Base-by-base conservation (phyloP, 2,797 vertebrate species). In the Melanotaenia pygmaea region DNA sequence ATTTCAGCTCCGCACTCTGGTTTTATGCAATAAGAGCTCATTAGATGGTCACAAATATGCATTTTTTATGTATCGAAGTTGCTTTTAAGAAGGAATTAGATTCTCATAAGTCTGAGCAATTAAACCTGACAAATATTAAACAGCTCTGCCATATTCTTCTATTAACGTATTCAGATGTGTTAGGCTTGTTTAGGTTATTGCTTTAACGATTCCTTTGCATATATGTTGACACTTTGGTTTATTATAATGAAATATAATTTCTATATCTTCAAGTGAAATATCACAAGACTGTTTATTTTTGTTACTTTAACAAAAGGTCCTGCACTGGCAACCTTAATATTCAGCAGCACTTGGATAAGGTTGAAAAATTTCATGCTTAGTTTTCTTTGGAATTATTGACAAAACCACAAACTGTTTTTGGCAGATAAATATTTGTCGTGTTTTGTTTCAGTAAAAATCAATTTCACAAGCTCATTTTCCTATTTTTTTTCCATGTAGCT, bases 391-490 rank as follows among this genome's bases (percentile, higher is more conserved):
- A 56, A 28, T 3, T 6, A 26, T 28, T 64, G 24, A 68, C 4
- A 28, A 28, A 35, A 11, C 30, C n/a, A 8, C 54, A 53, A n/a
- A n/a, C 10, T 61, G 8, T 54, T 73, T 38, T 62, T 60, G 14
- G 34, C 37, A 53, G 16, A 30, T 30, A 45, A 57, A 32, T 59
- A 28, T 53, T 60, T n/a, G 13, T 26, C 11, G 22, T 24, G n/a
- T 26, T 43, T 62, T 61, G 32, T 60, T 64, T 64, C 14, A 59
- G 45, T 61, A 45, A 67, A 30, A 50, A 79, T 30, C 0, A 1
- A 6, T 40, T 35, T 64, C 3, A 34, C 38, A 67, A 47, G 5
- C 59, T 56, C 2, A 54, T n/a, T 59, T 57, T 45, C 24, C 50
- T n/a, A n/a, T 59, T 47, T 72, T 26, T 53, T 77, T 51, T 22